A percentile compares a stretch with the other conserved stretches of the same genome.
Evolutionary conservation across 2,888 invertebrate genomes (phyloP).

Genomic region (Dascillus cervinus): DNA sequence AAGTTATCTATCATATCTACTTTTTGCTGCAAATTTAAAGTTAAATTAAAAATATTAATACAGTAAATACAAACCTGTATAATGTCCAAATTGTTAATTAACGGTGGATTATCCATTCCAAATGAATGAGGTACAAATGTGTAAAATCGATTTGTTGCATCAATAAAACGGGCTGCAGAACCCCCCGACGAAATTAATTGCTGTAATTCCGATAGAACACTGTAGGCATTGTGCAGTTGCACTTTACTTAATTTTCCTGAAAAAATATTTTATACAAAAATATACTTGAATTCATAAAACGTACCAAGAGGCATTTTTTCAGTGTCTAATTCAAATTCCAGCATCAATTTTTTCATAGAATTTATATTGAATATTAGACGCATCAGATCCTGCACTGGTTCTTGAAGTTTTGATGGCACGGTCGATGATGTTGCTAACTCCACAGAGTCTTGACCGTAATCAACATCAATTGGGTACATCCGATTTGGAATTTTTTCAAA

Average conservation of each 20-base stretch:
- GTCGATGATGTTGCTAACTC: slow-evolving; percentile 44
- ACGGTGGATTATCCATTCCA: slow-evolving; percentile 73
- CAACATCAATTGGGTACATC: slow-evolving; percentile 84
- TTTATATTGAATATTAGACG: slow-evolving; percentile 84
- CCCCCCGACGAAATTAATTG: slow-evolving; percentile 48
- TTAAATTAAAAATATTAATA: slow-evolving; percentile 1
- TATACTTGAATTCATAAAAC: neutral
- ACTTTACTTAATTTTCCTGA: slow-evolving; percentile 78
- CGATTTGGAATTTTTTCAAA: slow-evolving; percentile 64
- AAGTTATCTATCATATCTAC: slow-evolving; percentile 86
- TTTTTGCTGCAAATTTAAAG: slow-evolving; percentile 47
- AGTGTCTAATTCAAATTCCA: slow-evolving; percentile 92
- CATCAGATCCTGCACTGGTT: slow-evolving; percentile 75
- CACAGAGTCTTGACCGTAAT: slow-evolving; percentile 53
- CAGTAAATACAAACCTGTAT: too few relatives aligned
- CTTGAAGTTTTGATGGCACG: slow-evolving; percentile 57
- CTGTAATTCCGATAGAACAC: slow-evolving; percentile 66
- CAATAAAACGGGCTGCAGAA: slow-evolving; percentile 55
- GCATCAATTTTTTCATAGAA: slow-evolving; percentile 84
- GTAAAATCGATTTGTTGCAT: slow-evolving; percentile 89
- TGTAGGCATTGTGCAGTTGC: slow-evolving; percentile 81
- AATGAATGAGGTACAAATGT: slow-evolving; percentile 94
- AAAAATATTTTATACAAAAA: slow-evolving; percentile 2
- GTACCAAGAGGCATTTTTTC: slow-evolving; percentile 92
- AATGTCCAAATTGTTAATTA: slow-evolving; percentile 67